Conservation (phyloP, 1,140 invertebrate species). For the Drosophila funebris region DNA sequence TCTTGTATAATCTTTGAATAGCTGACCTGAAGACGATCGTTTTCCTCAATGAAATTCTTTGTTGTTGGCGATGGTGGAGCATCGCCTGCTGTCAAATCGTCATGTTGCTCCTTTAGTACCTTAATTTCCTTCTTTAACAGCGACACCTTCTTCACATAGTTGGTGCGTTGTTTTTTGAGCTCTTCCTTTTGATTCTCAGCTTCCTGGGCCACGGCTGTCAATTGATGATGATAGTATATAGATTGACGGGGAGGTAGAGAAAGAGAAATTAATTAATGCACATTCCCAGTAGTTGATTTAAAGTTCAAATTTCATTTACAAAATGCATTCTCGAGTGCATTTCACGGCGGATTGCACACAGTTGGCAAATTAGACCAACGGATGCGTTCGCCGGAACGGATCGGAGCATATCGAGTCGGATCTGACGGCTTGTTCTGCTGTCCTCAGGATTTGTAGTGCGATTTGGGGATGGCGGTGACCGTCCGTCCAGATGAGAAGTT, state of each 20-base stretch:
- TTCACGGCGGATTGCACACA: conserved; percentile 67
- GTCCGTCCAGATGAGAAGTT: conserved; percentile 38
- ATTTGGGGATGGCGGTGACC: conserved; percentile 53
- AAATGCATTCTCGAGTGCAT: conserved; percentile 78
- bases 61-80: conserved; percentile 87
- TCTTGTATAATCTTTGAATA: neutral
- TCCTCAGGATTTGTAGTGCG: conserved; percentile 47
- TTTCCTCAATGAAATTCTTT: conserved; percentile 90
- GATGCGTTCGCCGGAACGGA: conserved; percentile 62
- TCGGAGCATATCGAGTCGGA: conserved; percentile 41
- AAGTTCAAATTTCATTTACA: conserved; percentile 81
- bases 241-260: conserved; percentile 44
- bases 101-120: conserved; percentile 89
- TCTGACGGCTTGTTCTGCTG: conserved; percentile 5
- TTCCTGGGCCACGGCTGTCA: conserved; percentile 90
- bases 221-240: conserved; percentile 9
- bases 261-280: conserved; percentile 40
- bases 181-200: conserved; percentile 91
- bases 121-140: conserved; percentile 90
- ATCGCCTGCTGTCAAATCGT: conserved; percentile 86
- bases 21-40: conserved; percentile 90
- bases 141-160: conserved; percentile 89
- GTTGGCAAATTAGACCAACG: conserved; percentile 40
- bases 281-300: conserved; percentile 41
- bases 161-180: conserved; percentile 90